Conservation (phyloP, 2,113 vertebrate species). For the Sminthopsis crassicaudata region DNA sequence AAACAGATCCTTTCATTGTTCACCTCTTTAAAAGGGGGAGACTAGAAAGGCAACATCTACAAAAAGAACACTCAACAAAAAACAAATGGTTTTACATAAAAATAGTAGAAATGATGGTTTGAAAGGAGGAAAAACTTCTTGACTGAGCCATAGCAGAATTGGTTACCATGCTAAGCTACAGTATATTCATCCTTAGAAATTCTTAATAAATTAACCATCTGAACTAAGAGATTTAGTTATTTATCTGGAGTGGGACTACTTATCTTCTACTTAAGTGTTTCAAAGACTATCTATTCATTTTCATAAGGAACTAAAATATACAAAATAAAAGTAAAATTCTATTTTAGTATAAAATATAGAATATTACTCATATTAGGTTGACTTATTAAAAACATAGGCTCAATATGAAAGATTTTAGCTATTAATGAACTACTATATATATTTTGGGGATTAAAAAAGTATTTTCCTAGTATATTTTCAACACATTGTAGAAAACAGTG, state of each 20-base stretch:
- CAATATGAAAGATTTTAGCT: constrained; percentile 31
- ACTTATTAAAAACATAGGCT: constrained; percentile 30
- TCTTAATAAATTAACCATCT: neutral
- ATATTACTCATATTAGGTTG: constrained; percentile 5
- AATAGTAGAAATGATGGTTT: neutral
- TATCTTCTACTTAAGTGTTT: constrained; percentile 19
- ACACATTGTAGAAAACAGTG: constrained; percentile 3
- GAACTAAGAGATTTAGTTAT: constrained; percentile 26
- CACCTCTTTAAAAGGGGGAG: neutral
- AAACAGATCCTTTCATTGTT: constrained; percentile 7
- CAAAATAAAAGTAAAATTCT: constrained; percentile 30
- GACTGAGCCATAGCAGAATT: neutral
- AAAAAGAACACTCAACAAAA: constrained; percentile 9
- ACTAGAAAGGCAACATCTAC: constrained; percentile 14
- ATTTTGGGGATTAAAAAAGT: constrained; percentile 6
- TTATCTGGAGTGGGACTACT: constrained; percentile 18
- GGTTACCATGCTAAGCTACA: neutral
- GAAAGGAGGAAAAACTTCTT: neutral
- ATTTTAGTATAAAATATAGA: constrained; percentile 5
- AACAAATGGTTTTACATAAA: neutral
- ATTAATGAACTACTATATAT: constrained; percentile 39
- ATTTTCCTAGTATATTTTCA: constrained; percentile 49
- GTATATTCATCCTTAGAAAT: neutral
- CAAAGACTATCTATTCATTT: constrained; percentile 51
- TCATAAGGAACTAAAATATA: constrained; percentile 35